These are phyloP conservation scores for Sycophila texana DNA, from an alignment of 2,888 invertebrate species.

Conservation along the genomic window DNA sequence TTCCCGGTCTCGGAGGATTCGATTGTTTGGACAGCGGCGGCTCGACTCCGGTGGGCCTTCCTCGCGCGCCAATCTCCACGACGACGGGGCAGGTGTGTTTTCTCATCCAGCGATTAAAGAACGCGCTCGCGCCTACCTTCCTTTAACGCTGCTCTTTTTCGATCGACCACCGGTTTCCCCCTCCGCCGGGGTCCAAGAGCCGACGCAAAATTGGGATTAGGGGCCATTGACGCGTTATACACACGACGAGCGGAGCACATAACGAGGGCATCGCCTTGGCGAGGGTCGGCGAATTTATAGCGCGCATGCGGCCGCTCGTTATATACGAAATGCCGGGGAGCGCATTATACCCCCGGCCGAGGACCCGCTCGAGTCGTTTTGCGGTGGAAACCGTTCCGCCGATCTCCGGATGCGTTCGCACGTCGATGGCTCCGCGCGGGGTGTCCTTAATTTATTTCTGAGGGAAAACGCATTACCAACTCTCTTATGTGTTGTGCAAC, in stretches of 20 bases:
- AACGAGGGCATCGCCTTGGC: background rate
- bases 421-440: background rate
- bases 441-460: conserved; percentile 46
- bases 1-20: conserved; percentile 9
- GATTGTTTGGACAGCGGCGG: conserved; percentile 44
- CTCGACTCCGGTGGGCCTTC: conserved; percentile 21
- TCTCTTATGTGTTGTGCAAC: background rate
- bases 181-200: background rate
- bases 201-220: conserved; percentile 44
- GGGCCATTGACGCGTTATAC: conserved; percentile 38
- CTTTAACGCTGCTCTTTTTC: conserved; percentile 46
- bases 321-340: background rate
- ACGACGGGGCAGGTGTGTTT: conserved; percentile 48
- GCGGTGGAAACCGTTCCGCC: conserved; percentile 26
- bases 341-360: background rate
- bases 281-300: conserved; percentile 38
- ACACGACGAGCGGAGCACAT: background rate
- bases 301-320: background rate
- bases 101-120: conserved; percentile 42
- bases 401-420: background rate
- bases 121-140: conserved; percentile 23
- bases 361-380: conserved; percentile 47
- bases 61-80: conserved; percentile 6
- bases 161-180: conserved; percentile 4
- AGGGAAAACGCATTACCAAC: conserved; percentile 35